phyloP scores from a whole-genome alignment of 2,888 invertebrate genomes.

The Unio delphinus region DNA sequence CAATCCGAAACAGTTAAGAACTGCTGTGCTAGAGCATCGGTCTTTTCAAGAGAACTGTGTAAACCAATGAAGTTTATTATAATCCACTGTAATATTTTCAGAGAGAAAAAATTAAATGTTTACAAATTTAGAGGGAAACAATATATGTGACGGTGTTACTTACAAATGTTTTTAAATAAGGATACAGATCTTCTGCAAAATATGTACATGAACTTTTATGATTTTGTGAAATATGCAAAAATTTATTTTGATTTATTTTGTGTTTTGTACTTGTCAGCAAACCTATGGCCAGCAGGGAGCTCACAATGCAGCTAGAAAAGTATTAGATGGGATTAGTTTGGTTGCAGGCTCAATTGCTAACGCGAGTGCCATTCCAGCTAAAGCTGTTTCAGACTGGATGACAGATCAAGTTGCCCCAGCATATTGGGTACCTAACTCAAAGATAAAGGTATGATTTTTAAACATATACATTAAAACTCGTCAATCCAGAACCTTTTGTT shows the following conservation, averaged over 20 bases:
- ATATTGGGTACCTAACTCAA: conserved; percentile 85
- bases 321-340: conserved; percentile 79
- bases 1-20: too few species aligned
- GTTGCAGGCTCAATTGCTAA: conserved; percentile 78
- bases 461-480: too few species aligned
- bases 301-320: conserved; percentile 78
- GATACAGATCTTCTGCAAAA: too few species aligned
- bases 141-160: too few species aligned
- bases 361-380: conserved; percentile 82
- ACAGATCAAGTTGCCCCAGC: conserved; percentile 84
- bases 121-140: too few species aligned
- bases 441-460: conserved; percentile 76
- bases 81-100: too few species aligned
- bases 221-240: neutral
- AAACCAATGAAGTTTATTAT: too few species aligned
- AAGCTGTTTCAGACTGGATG: conserved; percentile 81
- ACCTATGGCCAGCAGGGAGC: conserved; percentile 65
- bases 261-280: conserved; percentile 42
- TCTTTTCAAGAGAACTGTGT: too few species aligned
- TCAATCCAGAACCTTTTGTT: too few species aligned
- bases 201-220: neutral
- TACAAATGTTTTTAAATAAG: too few species aligned
- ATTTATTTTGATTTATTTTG: neutral
- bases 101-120: too few species aligned
- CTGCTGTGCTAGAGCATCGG: too few species aligned